Conservation (phyloP, 2,797 vertebrate genomes). For the Eospalax fontanierii region DNA sequence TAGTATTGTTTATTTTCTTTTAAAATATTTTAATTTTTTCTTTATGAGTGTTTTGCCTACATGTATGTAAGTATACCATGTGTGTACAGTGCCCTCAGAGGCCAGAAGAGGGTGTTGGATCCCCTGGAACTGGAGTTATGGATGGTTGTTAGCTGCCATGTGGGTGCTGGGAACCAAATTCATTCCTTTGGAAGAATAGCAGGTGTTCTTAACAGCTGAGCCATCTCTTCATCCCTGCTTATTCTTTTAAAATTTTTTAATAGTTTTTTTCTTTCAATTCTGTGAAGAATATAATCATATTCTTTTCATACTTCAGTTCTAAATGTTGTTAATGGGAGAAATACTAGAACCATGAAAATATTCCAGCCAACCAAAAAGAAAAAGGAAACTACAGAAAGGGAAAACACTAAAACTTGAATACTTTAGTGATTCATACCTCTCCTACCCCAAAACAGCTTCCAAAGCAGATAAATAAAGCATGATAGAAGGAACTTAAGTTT, state of each 20-base stretch:
- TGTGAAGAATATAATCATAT: slow-evolving; percentile 24
- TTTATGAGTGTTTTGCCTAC: no score
- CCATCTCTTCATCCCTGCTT: no score
- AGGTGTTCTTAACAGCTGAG: no score
- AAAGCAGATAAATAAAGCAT: slow-evolving; percentile 34
- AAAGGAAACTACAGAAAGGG: slow-evolving; percentile 55
- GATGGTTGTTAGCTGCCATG: no score
- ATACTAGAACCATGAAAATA: slow-evolving; percentile 38
- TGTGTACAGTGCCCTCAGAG: no score
- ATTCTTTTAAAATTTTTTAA: neutral
- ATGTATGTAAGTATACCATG: no score
- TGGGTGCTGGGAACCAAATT: no score
- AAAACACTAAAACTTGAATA: slow-evolving; percentile 45
- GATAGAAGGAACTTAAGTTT: neutral
- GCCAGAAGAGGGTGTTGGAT: no score
- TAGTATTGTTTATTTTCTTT: slow-evolving; percentile 2
- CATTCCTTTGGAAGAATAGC: no score
- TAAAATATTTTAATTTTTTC: neutral
- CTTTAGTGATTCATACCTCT: slow-evolving; percentile 32
- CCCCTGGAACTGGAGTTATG: no score
- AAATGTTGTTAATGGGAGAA: slow-evolving; percentile 55
- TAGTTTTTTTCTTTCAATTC: slow-evolving; percentile 47
- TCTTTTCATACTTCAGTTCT: slow-evolving; percentile 2
- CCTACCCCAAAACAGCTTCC: slow-evolving; percentile 38
- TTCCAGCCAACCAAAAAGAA: neutral